These are phyloP conservation scores for Blastomussa wellsi DNA, from an alignment of 92 coral and sea anemone genomes.

Conservation along the genomic window DNA sequence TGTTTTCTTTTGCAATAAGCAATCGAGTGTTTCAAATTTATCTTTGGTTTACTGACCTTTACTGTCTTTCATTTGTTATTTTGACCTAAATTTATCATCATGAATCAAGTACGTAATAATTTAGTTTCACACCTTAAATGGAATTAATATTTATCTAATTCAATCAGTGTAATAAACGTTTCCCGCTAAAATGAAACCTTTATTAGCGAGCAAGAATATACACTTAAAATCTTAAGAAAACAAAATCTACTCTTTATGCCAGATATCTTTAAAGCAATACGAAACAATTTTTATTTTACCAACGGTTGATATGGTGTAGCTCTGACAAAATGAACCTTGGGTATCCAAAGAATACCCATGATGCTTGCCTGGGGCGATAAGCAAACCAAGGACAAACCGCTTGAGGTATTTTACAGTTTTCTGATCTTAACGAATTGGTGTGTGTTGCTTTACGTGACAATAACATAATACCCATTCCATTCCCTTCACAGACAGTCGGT, in stretches of 20 bases:
- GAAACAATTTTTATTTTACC: background rate
- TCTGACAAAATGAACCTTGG: background rate
- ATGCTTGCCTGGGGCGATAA: background rate
- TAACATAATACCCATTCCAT: background rate
- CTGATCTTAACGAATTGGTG: background rate
- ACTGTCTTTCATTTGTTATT: background rate
- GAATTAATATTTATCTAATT: background rate
- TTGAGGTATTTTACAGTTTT: background rate
- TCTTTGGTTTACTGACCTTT: background rate
- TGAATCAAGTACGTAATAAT: background rate
- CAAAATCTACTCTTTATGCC: background rate
- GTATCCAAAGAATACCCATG: background rate
- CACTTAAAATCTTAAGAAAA: background rate
- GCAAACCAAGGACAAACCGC: background rate
- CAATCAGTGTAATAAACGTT: background rate
- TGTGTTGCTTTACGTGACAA: background rate
- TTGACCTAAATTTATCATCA: background rate
- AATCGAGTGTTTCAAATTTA: background rate
- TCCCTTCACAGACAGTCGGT: background rate
- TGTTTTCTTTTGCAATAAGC: background rate
- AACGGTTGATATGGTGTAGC: background rate
- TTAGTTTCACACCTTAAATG: conserved; percentile 3
- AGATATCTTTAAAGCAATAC: background rate
- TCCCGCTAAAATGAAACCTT: background rate
- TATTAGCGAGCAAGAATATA: background rate